phyloP scores from a whole-genome alignment of 2,797 vertebrate species.

The Neosalanx taihuensis region DNA sequence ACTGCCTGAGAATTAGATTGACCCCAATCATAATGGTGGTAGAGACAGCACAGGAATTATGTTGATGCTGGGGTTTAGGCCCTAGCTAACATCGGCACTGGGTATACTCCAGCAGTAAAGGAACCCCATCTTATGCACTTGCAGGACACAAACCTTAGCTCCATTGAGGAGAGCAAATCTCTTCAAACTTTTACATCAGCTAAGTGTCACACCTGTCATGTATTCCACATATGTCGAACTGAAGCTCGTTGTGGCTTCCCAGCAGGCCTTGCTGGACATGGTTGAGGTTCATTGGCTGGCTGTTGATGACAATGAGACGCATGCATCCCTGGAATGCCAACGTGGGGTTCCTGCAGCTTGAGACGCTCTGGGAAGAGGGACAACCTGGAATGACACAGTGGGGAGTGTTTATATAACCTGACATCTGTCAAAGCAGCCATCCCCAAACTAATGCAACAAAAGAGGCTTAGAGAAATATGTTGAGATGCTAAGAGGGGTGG shows the following conservation, averaged over 20 bases:
- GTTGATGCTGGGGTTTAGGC: too few relatives aligned
- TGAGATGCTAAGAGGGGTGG: conserved; percentile 8
- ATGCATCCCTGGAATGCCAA: conserved; percentile 94
- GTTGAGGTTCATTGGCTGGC: conserved; percentile 87
- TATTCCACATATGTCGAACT: conserved; percentile 93
- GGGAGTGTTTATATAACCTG: conserved; percentile 11
- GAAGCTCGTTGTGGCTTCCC: conserved; percentile 90
- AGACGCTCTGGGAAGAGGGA: conserved; percentile 72
- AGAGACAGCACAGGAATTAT: too few relatives aligned
- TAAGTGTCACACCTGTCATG: conserved; percentile 86
- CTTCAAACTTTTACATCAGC: not conserved
- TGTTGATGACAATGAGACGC: conserved; percentile 91
- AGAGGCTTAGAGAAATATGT: conserved; percentile 24
- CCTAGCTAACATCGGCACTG: too few relatives aligned
- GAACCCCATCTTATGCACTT: not conserved
- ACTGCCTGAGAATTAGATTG: too few relatives aligned
- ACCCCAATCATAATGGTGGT: too few relatives aligned
- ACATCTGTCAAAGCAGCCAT: conserved; percentile 11
- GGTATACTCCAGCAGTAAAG: too few relatives aligned
- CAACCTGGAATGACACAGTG: conserved; percentile 76
- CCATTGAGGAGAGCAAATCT: not conserved
- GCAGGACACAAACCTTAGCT: not conserved
- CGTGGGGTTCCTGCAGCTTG: conserved; percentile 80
- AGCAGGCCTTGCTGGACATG: conserved; percentile 87
- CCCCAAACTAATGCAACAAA: conserved; percentile 20